Conservation (phyloP, 2,797 vertebrate genomes). For the Mionectes olivaceus region DNA sequence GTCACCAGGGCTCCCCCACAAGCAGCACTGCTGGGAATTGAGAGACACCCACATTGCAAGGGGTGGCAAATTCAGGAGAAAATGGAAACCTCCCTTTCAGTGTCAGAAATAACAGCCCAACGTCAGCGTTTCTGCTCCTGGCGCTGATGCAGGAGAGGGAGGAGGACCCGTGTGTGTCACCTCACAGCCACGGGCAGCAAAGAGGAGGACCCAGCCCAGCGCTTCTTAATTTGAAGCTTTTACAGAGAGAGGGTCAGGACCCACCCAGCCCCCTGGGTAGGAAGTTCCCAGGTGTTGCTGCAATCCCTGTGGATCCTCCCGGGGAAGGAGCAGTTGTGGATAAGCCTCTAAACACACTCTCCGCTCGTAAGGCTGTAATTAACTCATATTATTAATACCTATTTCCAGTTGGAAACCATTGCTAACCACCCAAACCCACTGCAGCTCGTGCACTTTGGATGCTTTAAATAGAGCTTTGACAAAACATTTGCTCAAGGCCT, state of each 20-base stretch:
- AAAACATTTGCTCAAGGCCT: neutral
- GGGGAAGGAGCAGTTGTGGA: neutral
- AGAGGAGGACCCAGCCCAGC: neutral
- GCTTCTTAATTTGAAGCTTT: neutral
- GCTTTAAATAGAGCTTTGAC: neutral
- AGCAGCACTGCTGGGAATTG: neutral
- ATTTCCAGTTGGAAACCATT: neutral
- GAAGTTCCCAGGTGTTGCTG: neutral
- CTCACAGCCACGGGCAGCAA: neutral
- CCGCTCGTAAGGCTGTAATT: neutral
- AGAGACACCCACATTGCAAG: neutral
- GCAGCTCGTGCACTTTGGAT: neutral
- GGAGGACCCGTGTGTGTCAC: neutral
- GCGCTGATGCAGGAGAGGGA: neutral
- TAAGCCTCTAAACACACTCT: neutral
- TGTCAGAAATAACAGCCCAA: neutral
- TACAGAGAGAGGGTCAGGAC: neutral
- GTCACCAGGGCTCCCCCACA: neutral
- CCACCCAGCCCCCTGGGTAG: fast-evolving
- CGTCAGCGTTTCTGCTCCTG: neutral
- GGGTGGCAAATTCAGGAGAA: neutral
- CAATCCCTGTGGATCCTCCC: neutral
- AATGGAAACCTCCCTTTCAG: slow-evolving; percentile 15
- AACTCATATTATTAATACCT: neutral
- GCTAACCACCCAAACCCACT: neutral